These are phyloP conservation scores for Tipula helvola DNA, from an alignment of 2,888 invertebrate species.

Conservation along the genomic window DNA sequence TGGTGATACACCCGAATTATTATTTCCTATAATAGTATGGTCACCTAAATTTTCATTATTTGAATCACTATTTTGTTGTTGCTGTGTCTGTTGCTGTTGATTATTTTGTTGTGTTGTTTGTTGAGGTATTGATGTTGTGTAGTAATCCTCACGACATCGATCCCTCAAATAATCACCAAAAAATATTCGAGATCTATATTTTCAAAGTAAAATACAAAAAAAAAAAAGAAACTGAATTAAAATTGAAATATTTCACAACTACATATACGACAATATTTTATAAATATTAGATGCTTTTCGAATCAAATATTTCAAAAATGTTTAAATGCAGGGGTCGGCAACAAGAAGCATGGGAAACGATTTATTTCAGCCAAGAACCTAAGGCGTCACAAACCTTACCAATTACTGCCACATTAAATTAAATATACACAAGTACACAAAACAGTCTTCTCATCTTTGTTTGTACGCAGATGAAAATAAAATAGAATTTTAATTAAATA, in stretches of 20 bases:
- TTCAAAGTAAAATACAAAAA: neutral
- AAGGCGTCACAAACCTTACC: neutral
- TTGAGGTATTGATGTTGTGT: slow-evolving; percentile 23
- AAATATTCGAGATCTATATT: slow-evolving; percentile 29
- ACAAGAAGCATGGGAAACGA: neutral
- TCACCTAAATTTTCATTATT: slow-evolving; percentile 19
- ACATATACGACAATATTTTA: too few relatives aligned
- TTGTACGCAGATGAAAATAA: neutral
- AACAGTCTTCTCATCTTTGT: neutral
- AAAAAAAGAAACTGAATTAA: neutral
- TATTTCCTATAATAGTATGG: slow-evolving; percentile 18
- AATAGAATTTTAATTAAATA: neutral
- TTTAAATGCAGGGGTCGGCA: neutral
- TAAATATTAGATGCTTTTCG: too few relatives aligned
- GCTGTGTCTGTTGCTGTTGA: slow-evolving; percentile 15
- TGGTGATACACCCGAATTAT: slow-evolving; percentile 16
- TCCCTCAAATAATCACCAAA: slow-evolving; percentile 27
- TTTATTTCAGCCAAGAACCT: neutral
- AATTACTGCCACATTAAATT: neutral
- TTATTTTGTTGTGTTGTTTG: slow-evolving; percentile 17
- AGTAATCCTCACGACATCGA: slow-evolving; percentile 32
- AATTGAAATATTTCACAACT: neutral
- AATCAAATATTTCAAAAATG: neutral
- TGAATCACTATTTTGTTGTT: slow-evolving; percentile 16
- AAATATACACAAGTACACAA: too few relatives aligned